Evolutionary conservation across 2,113 vertebrate genomes (phyloP), one percentile per base, ranked within the genome.

Genomic region (Pithys albifrons): DNA sequence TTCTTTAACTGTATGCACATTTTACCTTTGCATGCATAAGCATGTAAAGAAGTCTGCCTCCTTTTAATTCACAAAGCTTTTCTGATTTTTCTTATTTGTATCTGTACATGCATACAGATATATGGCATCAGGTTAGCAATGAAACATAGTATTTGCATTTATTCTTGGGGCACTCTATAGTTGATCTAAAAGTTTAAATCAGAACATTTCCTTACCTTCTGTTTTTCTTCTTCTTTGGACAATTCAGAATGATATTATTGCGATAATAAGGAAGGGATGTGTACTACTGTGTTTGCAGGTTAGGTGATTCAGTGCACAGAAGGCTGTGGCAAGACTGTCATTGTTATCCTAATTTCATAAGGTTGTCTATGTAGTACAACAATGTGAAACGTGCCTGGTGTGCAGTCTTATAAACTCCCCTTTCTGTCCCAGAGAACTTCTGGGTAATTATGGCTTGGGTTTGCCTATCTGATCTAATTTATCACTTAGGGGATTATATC

Each of bases 381-480:
- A 17, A 20, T 55, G 28, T 67, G 69, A 93, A 89, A 93, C 15
- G 18, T 95, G 92, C 28, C 73, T 94, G 91, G 88, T 76, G 75
- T 58, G 28, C 73, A 91, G 94, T 86, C 76, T 69, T 82, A 58
- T 65, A 80, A 93, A 58, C 61, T 87, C 54, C 25, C 33, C 31
- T 93, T 87, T 95, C 73, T 92, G 31, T 96, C 86, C 83, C 41
- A 62, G 76, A 86, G 93, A 96, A 93, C 73, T 84, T 86, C 52
- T 89, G 45, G 28, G 52, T 91, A 96, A 94, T 96, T 92, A 92
- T 16, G 10, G 49, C 19, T 84, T 92, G 54, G 28, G 75, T 83
- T 80, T 93, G 72, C 45, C 88, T 96, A 95, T 95, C 92, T 96
- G 76, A 95, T 96, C 80, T 91, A 93, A 88, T 92, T 88, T 95